Conservation (phyloP, 2,888 invertebrate genomes). For the Melipona beecheii region DNA sequence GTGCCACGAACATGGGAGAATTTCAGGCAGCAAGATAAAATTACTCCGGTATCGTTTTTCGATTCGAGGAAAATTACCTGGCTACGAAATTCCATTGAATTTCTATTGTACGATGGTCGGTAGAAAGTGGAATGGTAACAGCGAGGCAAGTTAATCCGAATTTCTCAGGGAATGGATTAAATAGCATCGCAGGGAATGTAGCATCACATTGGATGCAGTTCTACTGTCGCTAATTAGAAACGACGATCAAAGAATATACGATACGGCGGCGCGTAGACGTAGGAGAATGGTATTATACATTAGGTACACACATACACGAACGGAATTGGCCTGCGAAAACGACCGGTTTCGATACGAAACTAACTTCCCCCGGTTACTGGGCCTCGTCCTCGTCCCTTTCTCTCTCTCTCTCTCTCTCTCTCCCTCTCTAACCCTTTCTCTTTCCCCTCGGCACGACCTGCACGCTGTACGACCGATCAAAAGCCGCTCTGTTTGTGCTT, state of each 20-base stretch:
- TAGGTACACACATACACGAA: constrained; percentile 20
- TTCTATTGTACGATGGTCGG: neutral
- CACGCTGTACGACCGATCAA: constrained; percentile 51
- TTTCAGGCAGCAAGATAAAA: too few species aligned
- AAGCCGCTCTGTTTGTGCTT: constrained; percentile 51
- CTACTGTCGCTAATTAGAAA: constrained; percentile 52
- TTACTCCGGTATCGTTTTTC: neutral
- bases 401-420: neutral
- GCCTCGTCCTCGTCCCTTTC: constrained; percentile 3
- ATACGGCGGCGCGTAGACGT: constrained; percentile 15
- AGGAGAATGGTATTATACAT: constrained; percentile 18
- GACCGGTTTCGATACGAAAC: constrained; percentile 61
- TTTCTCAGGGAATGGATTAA: constrained; percentile 13
- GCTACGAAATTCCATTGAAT: neutral
- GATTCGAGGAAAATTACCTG: neutral
- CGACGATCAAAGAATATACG: constrained; percentile 45
- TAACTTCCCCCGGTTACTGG: constrained; percentile 46
- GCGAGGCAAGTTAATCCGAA: neutral
- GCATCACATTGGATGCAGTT: constrained; percentile 25
- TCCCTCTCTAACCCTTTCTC: neutral
- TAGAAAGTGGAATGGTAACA: neutral
- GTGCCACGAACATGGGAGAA: neutral
- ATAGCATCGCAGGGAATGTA: constrained; percentile 9
- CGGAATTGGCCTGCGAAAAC: constrained; percentile 62
- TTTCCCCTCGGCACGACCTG: constrained; percentile 24